phyloP scores from a whole-genome alignment of 2,113 vertebrate genomes.

The Oreochromis aureus region DNA sequence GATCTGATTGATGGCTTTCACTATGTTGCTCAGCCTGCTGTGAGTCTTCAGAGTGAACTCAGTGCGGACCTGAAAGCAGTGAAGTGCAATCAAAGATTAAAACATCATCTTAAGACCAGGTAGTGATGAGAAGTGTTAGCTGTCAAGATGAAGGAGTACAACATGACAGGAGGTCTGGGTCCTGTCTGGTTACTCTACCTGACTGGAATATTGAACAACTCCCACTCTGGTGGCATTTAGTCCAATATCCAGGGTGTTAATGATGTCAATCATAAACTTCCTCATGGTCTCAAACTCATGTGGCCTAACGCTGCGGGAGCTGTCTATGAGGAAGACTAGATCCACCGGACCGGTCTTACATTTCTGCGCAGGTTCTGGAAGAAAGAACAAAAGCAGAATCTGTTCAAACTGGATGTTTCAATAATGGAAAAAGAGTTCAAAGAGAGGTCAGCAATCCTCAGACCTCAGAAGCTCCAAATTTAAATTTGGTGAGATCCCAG shows the following conservation, averaged over 20 bases:
- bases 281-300: constrained; percentile 95
- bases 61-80: constrained; percentile 76
- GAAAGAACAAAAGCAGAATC: background rate
- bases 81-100: background rate
- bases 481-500: background rate
- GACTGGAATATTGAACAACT: constrained; percentile 96
- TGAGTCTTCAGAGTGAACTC: constrained; percentile 88
- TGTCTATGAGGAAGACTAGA: constrained; percentile 94
- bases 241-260: constrained; percentile 84
- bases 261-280: constrained; percentile 91
- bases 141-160: background rate
- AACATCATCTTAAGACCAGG: background rate
- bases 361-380: constrained; percentile 67
- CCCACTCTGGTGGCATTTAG: constrained; percentile 82
- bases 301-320: constrained; percentile 92
- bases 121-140: accelerated
- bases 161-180: accelerated
- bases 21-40: constrained; percentile 75
- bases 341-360: constrained; percentile 89
- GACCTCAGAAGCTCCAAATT: background rate
- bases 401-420: background rate
- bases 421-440: background rate
- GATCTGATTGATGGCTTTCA: constrained; percentile 85
- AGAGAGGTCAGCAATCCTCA: accelerated
- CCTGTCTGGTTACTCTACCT: constrained; percentile 37